Conservation (phyloP, 2,888 invertebrate species). For the Endotricha flammealis region DNA sequence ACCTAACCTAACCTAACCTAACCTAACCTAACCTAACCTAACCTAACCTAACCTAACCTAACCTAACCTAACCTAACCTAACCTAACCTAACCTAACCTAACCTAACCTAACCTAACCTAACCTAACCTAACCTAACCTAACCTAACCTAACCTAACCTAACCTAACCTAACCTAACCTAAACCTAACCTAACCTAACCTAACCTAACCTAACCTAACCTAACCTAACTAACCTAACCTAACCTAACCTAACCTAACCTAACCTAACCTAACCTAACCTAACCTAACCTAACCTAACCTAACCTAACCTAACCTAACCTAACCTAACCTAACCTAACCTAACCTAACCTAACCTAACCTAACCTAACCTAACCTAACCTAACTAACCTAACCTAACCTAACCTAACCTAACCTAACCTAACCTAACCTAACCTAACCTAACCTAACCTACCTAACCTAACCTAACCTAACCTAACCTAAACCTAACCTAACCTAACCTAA, state of each 20-base stretch:
- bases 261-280: not conserved
- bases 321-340: not conserved
- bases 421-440: not conserved
- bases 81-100: not conserved
- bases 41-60: not conserved
- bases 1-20: not conserved
- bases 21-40: not conserved
- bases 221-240: not conserved
- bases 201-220: not conserved
- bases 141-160: not conserved
- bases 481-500: too few relatives aligned
- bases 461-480: too few relatives aligned
- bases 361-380: not conserved
- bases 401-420: not conserved
- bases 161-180: too few relatives aligned
- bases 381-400: not conserved
- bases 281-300: not conserved
- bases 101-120: not conserved
- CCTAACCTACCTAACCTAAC: too few relatives aligned
- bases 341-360: not conserved
- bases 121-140: not conserved
- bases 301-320: not conserved
- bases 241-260: not conserved
- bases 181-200: not conserved
- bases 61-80: not conserved